Evolutionary conservation across 2,888 invertebrate species (phyloP).

Genomic region (Sthenelais limicola): DNA sequence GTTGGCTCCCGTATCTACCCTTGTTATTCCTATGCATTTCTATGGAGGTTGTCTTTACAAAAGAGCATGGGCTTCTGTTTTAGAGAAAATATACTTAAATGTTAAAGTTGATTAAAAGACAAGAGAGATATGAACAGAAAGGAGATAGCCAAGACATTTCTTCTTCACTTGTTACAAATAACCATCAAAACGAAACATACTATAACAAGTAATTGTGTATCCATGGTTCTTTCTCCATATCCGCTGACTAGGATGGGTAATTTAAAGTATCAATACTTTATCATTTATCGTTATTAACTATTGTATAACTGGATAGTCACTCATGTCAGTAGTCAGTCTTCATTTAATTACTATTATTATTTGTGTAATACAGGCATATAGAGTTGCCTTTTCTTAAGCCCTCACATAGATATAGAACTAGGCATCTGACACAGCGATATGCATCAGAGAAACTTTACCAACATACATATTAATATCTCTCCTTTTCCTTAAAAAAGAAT

Average conservation of each 20-base stretch:
- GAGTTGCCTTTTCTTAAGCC: slow-evolving; percentile 29
- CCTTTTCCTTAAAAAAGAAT: too few species aligned
- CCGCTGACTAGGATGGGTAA: slow-evolving; percentile 32
- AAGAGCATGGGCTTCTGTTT: too few species aligned
- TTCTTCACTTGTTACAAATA: too few species aligned
- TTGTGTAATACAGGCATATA: slow-evolving; percentile 17
- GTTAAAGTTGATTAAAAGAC: too few species aligned
- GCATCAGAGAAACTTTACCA: slow-evolving; percentile 27
- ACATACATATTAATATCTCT: too few species aligned
- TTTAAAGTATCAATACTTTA: slow-evolving; percentile 23
- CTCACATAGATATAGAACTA: slow-evolving; percentile 34
- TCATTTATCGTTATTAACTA: slow-evolving; percentile 25
- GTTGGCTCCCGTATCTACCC: too few species aligned
- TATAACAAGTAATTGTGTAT: slow-evolving; percentile 31
- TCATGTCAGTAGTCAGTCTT: slow-evolving; percentile 34
- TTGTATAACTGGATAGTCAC: slow-evolving; percentile 34
- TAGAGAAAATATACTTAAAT: too few species aligned
- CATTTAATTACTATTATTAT: slow-evolving; percentile 24
- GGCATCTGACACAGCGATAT: slow-evolving; percentile 32
- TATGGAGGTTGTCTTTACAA: too few species aligned
- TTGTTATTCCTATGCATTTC: too few species aligned
- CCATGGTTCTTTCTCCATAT: slow-evolving; percentile 30
- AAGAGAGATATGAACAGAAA: too few species aligned
- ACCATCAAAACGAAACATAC: slow-evolving; percentile 13
- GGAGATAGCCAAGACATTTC: too few species aligned